A percentile compares a stretch with the other conserved stretches of the same genome.
phyloP scores from a whole-genome alignment of 2,888 invertebrate genomes.

The Drosophila colorata region DNA sequence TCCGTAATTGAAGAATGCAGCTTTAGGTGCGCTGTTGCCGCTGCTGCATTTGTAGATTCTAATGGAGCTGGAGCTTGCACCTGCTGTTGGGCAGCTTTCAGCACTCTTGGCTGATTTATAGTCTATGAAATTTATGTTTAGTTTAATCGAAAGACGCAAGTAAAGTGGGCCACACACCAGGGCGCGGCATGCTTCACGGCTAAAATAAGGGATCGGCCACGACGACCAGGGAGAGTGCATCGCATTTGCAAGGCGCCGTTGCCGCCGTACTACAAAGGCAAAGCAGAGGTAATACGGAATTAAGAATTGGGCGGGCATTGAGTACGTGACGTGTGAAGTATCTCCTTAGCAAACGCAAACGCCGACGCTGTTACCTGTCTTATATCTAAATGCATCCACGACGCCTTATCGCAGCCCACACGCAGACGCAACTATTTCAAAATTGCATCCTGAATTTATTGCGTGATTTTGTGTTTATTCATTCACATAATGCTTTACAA shows the following conservation, averaged over 20 bases:
- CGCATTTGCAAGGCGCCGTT: not conserved
- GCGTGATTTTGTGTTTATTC: slow-evolving; percentile 33
- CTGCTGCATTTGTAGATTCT: no score
- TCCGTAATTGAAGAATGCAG: no score
- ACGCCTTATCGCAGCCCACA: slow-evolving; percentile 20
- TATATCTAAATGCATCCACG: slow-evolving; percentile 45
- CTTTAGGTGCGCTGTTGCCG: no score
- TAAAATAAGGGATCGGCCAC: not conserved
- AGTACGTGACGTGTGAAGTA: slow-evolving; percentile 12
- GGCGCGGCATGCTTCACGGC: slow-evolving; percentile 6
- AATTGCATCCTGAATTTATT: slow-evolving; percentile 72
- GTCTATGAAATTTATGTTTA: slow-evolving; percentile 80
- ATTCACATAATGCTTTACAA: not conserved
- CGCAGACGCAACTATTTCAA: slow-evolving; percentile 63
- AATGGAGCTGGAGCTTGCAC: slow-evolving; percentile 32
- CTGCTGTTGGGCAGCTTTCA: slow-evolving; percentile 65
- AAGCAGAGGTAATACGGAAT: not conserved
- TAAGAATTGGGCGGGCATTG: slow-evolving; percentile 9
- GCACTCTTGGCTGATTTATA: slow-evolving; percentile 69
- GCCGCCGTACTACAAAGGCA: slow-evolving; percentile 6
- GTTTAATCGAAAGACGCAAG: slow-evolving; percentile 79
- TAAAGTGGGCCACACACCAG: slow-evolving; percentile 44
- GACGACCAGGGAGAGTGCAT: not conserved
- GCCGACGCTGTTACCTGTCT: slow-evolving; percentile 39
- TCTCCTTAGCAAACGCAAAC: not conserved